A percentile compares a stretch with the other conserved stretches of the same genome.
phyloP scores from a whole-genome alignment of 2,113 vertebrate genomes.

The Aspiorhynchus laticeps region DNA sequence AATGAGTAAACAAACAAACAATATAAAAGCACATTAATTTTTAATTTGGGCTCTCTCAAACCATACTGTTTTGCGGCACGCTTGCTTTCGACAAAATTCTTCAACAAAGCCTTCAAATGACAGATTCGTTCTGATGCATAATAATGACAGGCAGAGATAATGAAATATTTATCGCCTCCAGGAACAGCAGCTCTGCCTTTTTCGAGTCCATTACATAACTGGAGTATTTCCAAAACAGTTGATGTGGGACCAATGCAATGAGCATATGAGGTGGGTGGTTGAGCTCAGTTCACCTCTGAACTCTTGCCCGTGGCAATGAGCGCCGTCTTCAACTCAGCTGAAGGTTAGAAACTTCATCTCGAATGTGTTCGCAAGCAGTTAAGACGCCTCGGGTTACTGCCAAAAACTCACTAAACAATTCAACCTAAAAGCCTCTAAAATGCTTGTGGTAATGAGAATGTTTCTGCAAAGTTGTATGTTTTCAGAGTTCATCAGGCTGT shows the following conservation, averaged over 20 bases:
- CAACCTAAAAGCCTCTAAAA: constrained; percentile 59
- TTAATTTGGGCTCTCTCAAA: constrained; percentile 43
- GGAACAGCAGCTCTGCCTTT: constrained; percentile 21
- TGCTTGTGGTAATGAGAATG: constrained; percentile 46
- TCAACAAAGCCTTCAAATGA: constrained; percentile 36
- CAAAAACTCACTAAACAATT: constrained; percentile 58
- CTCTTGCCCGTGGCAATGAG: not conserved
- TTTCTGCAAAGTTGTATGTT: constrained; percentile 18
- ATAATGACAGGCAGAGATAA: constrained; percentile 37
- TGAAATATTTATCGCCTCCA: constrained; percentile 35
- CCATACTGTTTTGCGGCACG: constrained; percentile 15
- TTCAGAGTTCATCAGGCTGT: constrained; percentile 4
- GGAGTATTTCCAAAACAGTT: constrained; percentile 32
- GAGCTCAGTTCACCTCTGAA: constrained; percentile 24
- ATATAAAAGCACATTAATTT: constrained; percentile 39
- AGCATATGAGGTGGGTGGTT: constrained; percentile 25
- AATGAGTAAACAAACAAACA: constrained; percentile 32
- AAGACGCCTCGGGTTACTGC: constrained; percentile 28
- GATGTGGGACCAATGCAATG: not conserved
- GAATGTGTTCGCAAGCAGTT: not conserved
- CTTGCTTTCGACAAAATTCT: constrained; percentile 37
- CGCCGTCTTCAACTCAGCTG: not conserved
- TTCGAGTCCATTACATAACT: constrained; percentile 32
- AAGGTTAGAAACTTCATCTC: not conserved
- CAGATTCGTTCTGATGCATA: constrained; percentile 42